Evolutionary conservation across 1,140 invertebrate genomes (phyloP).

Genomic region (Hypothenemus hampei): DNA sequence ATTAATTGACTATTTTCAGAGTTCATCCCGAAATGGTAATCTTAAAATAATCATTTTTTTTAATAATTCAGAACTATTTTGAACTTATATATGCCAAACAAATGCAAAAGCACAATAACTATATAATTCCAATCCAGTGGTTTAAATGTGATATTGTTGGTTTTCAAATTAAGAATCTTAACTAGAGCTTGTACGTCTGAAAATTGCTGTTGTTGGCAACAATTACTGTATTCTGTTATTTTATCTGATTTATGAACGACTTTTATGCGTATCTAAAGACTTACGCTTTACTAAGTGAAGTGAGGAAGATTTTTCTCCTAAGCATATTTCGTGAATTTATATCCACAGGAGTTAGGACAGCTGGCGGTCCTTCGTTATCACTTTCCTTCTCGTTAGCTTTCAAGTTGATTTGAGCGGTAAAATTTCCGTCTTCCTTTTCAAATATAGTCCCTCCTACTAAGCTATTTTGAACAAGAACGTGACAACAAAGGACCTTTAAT

Average conservation of each 20-base stretch:
- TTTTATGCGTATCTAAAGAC: neutral
- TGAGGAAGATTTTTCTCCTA: constrained; percentile 53
- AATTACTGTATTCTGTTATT: constrained; percentile 31
- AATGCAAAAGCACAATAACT: constrained; percentile 50
- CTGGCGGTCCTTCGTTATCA: constrained; percentile 29
- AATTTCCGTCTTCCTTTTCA: constrained; percentile 34
- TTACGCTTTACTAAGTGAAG: constrained; percentile 51
- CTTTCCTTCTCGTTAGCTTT: constrained; percentile 32
- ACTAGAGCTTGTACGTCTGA: constrained; percentile 50
- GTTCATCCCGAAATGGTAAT: constrained; percentile 27
- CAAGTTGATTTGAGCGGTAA: constrained; percentile 33
- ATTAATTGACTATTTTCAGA: constrained; percentile 25
- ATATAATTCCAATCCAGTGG: constrained; percentile 53
- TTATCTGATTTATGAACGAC: neutral
- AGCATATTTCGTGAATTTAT: constrained; percentile 53
- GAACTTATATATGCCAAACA: constrained; percentile 37
- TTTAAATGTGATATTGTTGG: constrained; percentile 57
- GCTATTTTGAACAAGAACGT: no score
- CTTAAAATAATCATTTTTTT: constrained; percentile 22
- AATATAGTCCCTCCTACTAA: constrained; percentile 38
- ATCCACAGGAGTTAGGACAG: constrained; percentile 52
- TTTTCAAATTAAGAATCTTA: constrained; percentile 53
- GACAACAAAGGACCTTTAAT: no score
- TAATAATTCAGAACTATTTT: neutral
- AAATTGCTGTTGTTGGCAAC: constrained; percentile 25